Percentiles rank a stretch among this genome's conserved stretches.
These are phyloP conservation scores for Polyommatus icarus DNA, from an alignment of 2,888 invertebrate species.

Conservation along the genomic window DNA sequence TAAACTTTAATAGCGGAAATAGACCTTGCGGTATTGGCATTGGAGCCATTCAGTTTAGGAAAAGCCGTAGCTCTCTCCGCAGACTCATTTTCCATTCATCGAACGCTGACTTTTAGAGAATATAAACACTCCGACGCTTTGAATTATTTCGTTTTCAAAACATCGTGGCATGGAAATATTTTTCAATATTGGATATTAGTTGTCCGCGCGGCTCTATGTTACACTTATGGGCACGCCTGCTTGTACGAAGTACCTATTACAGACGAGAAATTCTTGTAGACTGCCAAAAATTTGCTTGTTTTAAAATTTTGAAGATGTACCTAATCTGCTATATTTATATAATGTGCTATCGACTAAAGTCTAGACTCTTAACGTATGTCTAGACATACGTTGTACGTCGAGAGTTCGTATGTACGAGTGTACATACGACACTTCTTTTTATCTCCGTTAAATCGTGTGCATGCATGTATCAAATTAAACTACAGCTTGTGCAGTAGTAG, in stretches of 20 bases:
- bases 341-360: too few relatives aligned
- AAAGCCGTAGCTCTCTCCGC: neutral
- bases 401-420: too few relatives aligned
- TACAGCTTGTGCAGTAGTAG: too few relatives aligned
- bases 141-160: neutral
- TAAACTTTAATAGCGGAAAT: neutral
- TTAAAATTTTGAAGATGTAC: neutral
- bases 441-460: neutral
- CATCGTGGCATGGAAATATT: neutral
- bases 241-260: neutral
- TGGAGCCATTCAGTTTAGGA: neutral
- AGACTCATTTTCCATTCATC: conserved; percentile 1
- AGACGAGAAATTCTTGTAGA: neutral
- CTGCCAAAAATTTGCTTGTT: neutral
- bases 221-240: neutral
- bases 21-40: neutral
- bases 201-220: neutral
- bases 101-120: neutral
- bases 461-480: neutral
- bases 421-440: neutral
- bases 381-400: too few relatives aligned
- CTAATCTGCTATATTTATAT: neutral
- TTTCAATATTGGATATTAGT: neutral
- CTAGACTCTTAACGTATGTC: too few relatives aligned
- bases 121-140: neutral